Base-by-base conservation (phyloP, 2,888 invertebrate species). In the Drosophila macrothrix region DNA sequence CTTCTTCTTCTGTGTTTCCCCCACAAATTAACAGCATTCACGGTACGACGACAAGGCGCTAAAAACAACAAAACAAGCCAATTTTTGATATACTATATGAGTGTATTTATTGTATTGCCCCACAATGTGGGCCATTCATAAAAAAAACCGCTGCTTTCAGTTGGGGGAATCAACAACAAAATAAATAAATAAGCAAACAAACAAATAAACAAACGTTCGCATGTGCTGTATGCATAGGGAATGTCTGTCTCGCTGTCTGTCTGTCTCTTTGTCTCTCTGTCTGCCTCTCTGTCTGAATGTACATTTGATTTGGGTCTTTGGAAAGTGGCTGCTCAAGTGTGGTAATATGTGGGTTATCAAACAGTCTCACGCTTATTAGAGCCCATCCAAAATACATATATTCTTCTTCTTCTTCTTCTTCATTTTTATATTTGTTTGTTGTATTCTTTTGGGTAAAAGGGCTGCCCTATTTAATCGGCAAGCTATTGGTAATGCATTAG, bases 61-160 rank as follows among this genome's bases (percentile, higher is more conserved):
- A 66, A 78, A 67, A 71, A 58, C 39, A 72, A 66, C 62, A 73
- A 46, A 72, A 39, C 50, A 54, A 63, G 43, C 56, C n/a, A 64
- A 59, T 77, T 77, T 64, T 35, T 62, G 37, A 53, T 69, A 60
- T 16, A 41, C 54, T 22, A 35, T 16, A n/a, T 46, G 35, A 28
- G 31, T 19, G n/a, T 16, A 29, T n/a, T 25, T 67, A 67, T 58
- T 67, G 58, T 70, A 53, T 67, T 54, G 58, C 61, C 25, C 56
- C 62, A 85, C 88, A 85, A 88, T 85, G 83, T 85, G 72, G 85
- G 81, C 85, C 85, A 88, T 85, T 85, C 85, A 85, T 80, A 75
- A 81, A 58, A 80, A 56, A 81, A 74, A 39, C 50, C 65, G 62
- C 69, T 69, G 46, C 60, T 64, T 41, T 50, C 29, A 2, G 22